Base-by-base conservation (phyloP, 2,797 vertebrate species). In the Buphagus erythrorhynchus region DNA sequence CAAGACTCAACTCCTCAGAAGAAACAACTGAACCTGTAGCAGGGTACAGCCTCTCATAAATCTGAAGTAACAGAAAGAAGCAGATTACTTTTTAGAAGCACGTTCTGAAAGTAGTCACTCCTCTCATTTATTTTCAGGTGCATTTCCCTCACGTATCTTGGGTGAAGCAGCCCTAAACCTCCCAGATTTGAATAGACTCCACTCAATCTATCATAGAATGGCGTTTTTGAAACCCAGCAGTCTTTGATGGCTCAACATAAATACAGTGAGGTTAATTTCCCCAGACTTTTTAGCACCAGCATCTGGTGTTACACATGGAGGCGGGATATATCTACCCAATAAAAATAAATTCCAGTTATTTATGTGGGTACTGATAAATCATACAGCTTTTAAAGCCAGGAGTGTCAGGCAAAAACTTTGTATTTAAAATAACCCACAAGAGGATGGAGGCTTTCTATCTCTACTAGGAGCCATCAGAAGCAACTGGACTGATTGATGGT, bases 61-160 rank as follows among this genome's bases (percentile, higher is more conserved):
- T 74, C 45, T 57, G 63, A n/a, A 91, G 78, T 86, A 82, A 94
- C 81, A 95, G 59, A 63, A 89, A 77, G 67, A 91, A 88, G 52
- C 8, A 71, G 19, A 68, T 71, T 71, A 74, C 17, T 61, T 88
- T 85, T 74, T 22, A 74, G 33, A 52, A 82, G 38, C 9, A 63
- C 5, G 15, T 75, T 94, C 81, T 86, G 51, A 87, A 93, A 73
- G 48, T 2, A 72, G 17, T 26, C 58, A 49, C 31, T 54, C 49
- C 19, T 85, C 40, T 21, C 16, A 57, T 45, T 28, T 66, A 11
- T 95, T 87, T 54, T 68, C 71, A 62, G 63, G 59, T 79, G 35
- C 20, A 62, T 86, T 88, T 90, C 16, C 9, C 19, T 65, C 51
- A 61, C 25, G 22, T 40, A 31, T 81, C 40, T 54, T 61, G 14